phyloP scores from a whole-genome alignment of 2,888 invertebrate species.

The Odontomyia ornata region DNA sequence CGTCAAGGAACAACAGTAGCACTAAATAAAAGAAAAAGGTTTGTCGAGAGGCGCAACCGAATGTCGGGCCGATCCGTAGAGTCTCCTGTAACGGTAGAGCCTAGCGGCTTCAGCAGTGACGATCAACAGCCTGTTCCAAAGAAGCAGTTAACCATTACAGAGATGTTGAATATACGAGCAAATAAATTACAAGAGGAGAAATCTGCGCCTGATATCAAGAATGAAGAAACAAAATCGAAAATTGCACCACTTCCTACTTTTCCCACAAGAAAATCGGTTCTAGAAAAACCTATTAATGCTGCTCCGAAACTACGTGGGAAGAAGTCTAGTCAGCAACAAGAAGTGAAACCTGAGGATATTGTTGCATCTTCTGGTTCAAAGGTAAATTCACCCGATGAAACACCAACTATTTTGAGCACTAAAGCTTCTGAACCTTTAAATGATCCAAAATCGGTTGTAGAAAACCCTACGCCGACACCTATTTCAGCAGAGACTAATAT shows the following conservation, averaged over 20 bases:
- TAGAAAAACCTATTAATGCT: constrained; percentile 59
- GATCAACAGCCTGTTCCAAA: constrained; percentile 49
- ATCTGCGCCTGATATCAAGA: constrained; percentile 54
- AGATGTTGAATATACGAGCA: constrained; percentile 58
- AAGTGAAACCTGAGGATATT: not conserved
- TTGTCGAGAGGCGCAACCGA: constrained; percentile 46
- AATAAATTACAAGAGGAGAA: constrained; percentile 34
- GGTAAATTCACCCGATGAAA: not conserved
- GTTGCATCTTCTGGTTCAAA: not conserved
- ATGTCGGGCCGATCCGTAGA: constrained; percentile 47
- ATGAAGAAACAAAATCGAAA: constrained; percentile 51
- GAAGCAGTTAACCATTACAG: constrained; percentile 62
- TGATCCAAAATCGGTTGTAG: not conserved
- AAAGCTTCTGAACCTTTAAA: not conserved
- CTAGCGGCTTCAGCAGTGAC: constrained; percentile 45
- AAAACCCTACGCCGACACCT: not conserved
- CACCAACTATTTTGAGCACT: not conserved
- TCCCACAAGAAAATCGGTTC: constrained; percentile 35
- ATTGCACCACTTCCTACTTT: constrained; percentile 26
- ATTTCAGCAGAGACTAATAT: not conserved
- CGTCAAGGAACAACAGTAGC: not conserved
- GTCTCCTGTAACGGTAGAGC: constrained; percentile 42
- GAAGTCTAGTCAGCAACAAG: constrained; percentile 52
- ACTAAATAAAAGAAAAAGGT: constrained; percentile 49
- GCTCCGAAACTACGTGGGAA: constrained; percentile 60